These are phyloP conservation scores for Pampusana beccarii DNA, from an alignment of 2,113 vertebrate species.

Conservation along the genomic window DNA sequence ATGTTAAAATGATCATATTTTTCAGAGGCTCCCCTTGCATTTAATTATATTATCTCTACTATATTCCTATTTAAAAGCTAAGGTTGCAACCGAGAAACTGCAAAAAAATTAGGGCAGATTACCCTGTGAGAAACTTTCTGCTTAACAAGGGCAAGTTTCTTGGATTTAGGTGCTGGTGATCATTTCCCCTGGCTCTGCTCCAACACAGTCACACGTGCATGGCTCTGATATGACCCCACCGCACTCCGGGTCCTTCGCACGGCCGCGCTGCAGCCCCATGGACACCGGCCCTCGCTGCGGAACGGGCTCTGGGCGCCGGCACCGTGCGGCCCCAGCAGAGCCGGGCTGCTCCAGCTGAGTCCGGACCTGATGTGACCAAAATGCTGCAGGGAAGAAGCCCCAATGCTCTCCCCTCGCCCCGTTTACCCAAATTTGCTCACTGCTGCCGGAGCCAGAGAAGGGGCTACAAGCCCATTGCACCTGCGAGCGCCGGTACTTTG, in stretches of 20 bases:
- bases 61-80: not conserved
- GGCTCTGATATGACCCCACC: not conserved
- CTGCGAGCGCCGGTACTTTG: not conserved
- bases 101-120: not conserved
- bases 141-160: not conserved
- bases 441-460: not conserved
- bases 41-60: not conserved
- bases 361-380: not conserved
- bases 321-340: not conserved
- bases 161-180: not conserved
- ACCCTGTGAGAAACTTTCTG: not conserved
- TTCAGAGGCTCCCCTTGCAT: not conserved
- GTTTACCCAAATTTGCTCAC: not conserved
- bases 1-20: not conserved
- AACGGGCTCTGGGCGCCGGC: not conserved
- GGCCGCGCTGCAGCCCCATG: rapidly evolving
- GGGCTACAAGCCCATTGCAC: not conserved
- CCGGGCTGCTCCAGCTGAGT: not conserved
- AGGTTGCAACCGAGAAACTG: not conserved
- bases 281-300: not conserved
- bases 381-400: not conserved
- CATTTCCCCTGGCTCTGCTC: not conserved
- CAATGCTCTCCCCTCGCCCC: not conserved
- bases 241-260: not conserved
- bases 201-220: not conserved